These are phyloP conservation scores for Galbula dea DNA, from an alignment of 2,113 vertebrate species.

Conservation along the genomic window DNA sequence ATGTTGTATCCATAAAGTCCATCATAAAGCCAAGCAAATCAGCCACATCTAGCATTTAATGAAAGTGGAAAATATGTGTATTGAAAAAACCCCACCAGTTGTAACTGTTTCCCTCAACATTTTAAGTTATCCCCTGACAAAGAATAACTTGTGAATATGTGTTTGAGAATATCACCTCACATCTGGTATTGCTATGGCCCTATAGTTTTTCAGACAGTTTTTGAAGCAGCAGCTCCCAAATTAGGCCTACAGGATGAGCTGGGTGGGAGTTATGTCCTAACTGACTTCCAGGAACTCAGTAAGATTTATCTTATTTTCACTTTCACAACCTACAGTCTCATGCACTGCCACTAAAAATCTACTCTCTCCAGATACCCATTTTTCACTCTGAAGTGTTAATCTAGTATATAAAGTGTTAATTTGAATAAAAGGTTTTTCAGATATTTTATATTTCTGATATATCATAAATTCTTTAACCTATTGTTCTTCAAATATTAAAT, in stretches of 20 bases:
- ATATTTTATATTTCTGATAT: neutral
- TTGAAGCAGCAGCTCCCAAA: neutral
- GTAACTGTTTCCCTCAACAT: neutral
- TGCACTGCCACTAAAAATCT: neutral
- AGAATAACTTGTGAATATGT: neutral
- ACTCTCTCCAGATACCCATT: neutral
- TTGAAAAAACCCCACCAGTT: neutral
- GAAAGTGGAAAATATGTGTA: neutral
- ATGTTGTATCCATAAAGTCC: neutral
- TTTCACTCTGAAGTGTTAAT: neutral
- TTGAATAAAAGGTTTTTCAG: neutral
- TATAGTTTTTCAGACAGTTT: neutral
- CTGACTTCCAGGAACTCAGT: neutral
- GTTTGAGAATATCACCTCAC: neutral
- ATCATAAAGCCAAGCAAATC: neutral
- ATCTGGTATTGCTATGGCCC: neutral
- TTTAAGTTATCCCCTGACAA: neutral
- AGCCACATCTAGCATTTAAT: neutral
- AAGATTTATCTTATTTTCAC: neutral
- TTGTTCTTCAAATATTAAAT: neutral
- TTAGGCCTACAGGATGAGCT: neutral
- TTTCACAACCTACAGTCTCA: neutral
- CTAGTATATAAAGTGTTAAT: neutral
- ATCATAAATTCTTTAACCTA: neutral
- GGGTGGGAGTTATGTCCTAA: neutral